These are phyloP conservation scores for Xestia c-nigrum DNA, from an alignment of 2,888 invertebrate species.

Conservation along the genomic window DNA sequence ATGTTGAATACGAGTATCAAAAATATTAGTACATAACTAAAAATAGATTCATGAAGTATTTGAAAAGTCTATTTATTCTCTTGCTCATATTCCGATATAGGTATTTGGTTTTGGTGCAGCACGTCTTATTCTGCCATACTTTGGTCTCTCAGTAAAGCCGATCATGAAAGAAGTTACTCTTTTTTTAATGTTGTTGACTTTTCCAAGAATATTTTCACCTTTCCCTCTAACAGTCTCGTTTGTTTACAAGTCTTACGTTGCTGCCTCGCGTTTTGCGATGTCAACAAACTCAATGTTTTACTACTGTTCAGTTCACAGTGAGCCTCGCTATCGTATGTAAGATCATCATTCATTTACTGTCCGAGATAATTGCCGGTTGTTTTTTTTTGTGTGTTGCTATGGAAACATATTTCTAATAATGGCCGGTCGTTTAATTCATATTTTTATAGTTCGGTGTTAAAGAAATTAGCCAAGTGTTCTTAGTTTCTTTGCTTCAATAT, in stretches of 20 bases:
- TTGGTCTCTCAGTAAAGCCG: neutral
- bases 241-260: slow-evolving; percentile 32
- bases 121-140: neutral
- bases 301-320: slow-evolving; percentile 1
- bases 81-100: neutral
- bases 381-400: slow-evolving; percentile 7
- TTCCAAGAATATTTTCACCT: slow-evolving; percentile 1
- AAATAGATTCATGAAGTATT: neutral
- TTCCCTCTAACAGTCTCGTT: neutral
- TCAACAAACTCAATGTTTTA: slow-evolving; percentile 48
- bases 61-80: neutral
- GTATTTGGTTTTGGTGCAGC: neutral
- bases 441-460: neutral
- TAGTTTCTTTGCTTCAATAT: neutral
- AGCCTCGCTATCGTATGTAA: slow-evolving; percentile 28
- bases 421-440: neutral
- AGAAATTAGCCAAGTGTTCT: neutral
- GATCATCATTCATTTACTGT: slow-evolving; percentile 33
- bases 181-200: neutral
- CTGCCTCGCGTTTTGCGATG: slow-evolving; percentile 20
- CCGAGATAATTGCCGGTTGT: slow-evolving; percentile 34
- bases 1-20: neutral
- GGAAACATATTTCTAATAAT: neutral
- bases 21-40: neutral
- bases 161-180: too few species aligned